These are phyloP conservation scores for Datnioides undecimradiatus DNA, from an alignment of 2,113 vertebrate genomes.

Conservation along the genomic window DNA sequence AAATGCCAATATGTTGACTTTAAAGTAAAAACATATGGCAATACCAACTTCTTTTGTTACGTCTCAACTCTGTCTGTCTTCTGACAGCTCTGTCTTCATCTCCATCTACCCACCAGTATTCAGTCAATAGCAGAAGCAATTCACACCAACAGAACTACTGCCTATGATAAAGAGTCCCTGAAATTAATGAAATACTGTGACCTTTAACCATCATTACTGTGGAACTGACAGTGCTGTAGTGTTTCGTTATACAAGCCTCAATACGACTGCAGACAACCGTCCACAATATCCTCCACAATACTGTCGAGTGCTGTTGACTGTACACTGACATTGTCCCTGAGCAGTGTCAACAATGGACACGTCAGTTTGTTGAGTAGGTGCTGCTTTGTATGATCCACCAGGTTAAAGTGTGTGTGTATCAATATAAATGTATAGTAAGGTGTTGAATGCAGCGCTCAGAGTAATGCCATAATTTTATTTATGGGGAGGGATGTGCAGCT, in stretches of 20 bases:
- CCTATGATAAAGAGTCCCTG: slow-evolving; percentile 44
- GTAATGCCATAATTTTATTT: slow-evolving; percentile 59
- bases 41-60: too few relatives aligned
- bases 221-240: slow-evolving; percentile 39
- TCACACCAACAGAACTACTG: slow-evolving; percentile 34
- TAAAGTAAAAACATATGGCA: too few relatives aligned
- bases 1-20: neutral
- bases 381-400: slow-evolving; percentile 43
- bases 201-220: slow-evolving; percentile 68
- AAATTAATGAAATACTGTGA: slow-evolving; percentile 66
- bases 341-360: slow-evolving; percentile 37
- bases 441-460: slow-evolving; percentile 2
- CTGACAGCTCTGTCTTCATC: slow-evolving; percentile 16
- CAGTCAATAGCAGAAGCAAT: slow-evolving; percentile 27
- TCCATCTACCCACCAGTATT: slow-evolving; percentile 12
- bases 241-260: slow-evolving; percentile 27
- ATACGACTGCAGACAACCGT: slow-evolving; percentile 26
- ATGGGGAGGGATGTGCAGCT: slow-evolving; percentile 33
- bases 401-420: neutral
- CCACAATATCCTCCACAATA: slow-evolving; percentile 36
- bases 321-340: slow-evolving; percentile 30
- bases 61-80: neutral
- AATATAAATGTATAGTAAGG: neutral
- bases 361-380: slow-evolving; percentile 12
- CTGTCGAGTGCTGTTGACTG: slow-evolving; percentile 57